Evolutionary conservation across 2,888 invertebrate species (phyloP).

Genomic region (Muschampia plurimacula): DNA sequence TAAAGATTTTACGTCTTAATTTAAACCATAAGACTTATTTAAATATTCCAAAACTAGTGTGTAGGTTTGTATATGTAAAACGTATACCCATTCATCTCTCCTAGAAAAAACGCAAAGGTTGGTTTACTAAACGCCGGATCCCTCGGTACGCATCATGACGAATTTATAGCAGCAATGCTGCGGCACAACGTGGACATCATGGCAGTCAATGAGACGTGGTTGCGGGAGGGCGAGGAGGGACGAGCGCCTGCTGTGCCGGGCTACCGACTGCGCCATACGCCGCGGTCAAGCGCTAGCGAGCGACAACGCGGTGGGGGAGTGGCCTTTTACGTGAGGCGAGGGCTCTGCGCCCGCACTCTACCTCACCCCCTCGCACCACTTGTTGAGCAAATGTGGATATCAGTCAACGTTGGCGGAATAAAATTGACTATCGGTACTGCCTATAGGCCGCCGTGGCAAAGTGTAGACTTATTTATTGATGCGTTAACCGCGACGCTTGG

Average conservation of each 20-base stretch:
- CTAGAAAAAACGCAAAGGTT: neutral
- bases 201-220: constrained; percentile 13
- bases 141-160: constrained; percentile 14
- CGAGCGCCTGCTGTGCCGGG: constrained; percentile 11
- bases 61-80: neutral
- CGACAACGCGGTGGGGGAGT: neutral
- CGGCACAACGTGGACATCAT: constrained; percentile 1
- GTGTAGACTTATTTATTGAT: constrained; percentile 3
- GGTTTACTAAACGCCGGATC: constrained; percentile 16
- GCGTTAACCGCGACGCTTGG: constrained; percentile 7
- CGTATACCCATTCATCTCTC: neutral
- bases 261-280: constrained; percentile 12
- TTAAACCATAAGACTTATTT: neutral
- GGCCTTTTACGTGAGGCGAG: neutral
- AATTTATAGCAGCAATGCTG: constrained; percentile 8
- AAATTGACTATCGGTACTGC: constrained; percentile 16
- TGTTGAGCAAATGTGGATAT: constrained; percentile 14
- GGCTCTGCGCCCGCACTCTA: neutral
- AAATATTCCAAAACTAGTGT: neutral
- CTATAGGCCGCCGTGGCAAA: constrained; percentile 19
- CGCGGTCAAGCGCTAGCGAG: neutral
- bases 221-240: constrained; percentile 17
- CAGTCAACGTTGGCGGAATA: neutral
- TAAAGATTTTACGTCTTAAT: neutral
- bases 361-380: constrained; percentile 5